A percentile compares a stretch with the other conserved stretches of the same genome.
Evolutionary conservation across 2,797 vertebrate species (phyloP).

Genomic region (Enoplosus armatus): DNA sequence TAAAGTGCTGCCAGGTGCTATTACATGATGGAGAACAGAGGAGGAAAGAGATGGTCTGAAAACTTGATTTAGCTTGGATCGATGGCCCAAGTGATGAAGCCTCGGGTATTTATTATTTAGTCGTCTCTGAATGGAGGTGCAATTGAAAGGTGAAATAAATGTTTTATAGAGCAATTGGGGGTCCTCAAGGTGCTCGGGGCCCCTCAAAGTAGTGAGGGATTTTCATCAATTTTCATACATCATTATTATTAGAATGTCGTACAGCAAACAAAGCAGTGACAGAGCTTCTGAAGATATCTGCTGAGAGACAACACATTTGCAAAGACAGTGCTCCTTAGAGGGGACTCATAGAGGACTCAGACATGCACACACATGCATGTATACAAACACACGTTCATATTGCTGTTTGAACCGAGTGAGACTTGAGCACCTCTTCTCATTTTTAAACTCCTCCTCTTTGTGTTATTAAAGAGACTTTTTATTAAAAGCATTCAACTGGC

Average conservation of each 20-base stretch:
- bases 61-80: constrained; percentile 66
- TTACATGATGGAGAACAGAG: constrained; percentile 42
- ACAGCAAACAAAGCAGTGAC: constrained; percentile 41
- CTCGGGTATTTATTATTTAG: constrained; percentile 70
- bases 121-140: constrained; percentile 42
- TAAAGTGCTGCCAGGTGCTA: constrained; percentile 51
- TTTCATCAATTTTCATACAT: constrained; percentile 46
- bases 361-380: not conserved
- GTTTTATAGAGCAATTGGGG: constrained; percentile 48
- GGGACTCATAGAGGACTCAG: not conserved
- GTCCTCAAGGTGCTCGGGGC: constrained; percentile 23
- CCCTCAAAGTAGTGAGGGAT: constrained; percentile 19
- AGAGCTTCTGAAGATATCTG: constrained; percentile 31
- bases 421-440: constrained; percentile 33
- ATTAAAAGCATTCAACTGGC: constrained; percentile 58
- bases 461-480: constrained; percentile 36
- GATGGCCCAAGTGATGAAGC: constrained; percentile 62
- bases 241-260: constrained; percentile 41
- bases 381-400: not conserved
- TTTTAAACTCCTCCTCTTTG: constrained; percentile 34
- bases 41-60: constrained; percentile 24
- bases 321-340: constrained; percentile 9
- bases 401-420: not conserved
- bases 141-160: constrained; percentile 63
- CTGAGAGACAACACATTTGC: constrained; percentile 35